Evolutionary conservation across 1,140 invertebrate species (phyloP).

Genomic region (Globodera rostochiensis): DNA sequence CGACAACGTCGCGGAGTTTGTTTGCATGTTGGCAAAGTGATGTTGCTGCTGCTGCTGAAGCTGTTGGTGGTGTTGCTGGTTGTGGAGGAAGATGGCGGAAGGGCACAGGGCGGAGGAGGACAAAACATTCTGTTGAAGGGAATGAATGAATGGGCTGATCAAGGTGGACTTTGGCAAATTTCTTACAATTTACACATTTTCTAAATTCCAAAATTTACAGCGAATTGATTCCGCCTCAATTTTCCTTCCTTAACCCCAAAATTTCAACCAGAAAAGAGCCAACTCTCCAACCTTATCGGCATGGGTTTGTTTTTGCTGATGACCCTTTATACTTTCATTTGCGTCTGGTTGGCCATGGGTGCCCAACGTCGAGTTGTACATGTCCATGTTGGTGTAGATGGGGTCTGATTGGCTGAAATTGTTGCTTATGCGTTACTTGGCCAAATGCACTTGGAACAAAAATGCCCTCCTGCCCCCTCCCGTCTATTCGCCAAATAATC

Average conservation of each 20-base stretch:
- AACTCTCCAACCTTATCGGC: not conserved
- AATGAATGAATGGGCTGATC: not conserved
- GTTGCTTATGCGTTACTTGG: not conserved
- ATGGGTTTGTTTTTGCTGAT: slow-evolving; percentile 6
- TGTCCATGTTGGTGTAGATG: slow-evolving; percentile 31
- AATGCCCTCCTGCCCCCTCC: not conserved
- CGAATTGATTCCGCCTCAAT: too few species aligned
- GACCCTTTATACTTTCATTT: not conserved
- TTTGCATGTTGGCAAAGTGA: not conserved
- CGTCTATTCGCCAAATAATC: not conserved
- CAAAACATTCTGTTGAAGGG: not conserved
- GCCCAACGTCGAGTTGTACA: slow-evolving; percentile 16
- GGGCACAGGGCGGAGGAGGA: not conserved
- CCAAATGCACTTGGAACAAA: not conserved
- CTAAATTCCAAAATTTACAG: too few species aligned
- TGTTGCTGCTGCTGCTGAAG: not conserved
- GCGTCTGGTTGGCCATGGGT: not conserved
- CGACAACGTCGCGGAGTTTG: not conserved
- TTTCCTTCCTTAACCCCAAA: too few species aligned
- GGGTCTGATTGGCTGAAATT: slow-evolving; percentile 26
- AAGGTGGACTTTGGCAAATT: not conserved
- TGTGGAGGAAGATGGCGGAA: slow-evolving; percentile 7
- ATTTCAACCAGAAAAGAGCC: too few species aligned
- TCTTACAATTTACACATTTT: too few species aligned
- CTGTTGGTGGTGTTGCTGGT: slow-evolving; percentile 5